These are phyloP conservation scores for Umimayanthus kanabou DNA, from an alignment of 92 coral and sea anemone genomes.

Conservation along the genomic window DNA sequence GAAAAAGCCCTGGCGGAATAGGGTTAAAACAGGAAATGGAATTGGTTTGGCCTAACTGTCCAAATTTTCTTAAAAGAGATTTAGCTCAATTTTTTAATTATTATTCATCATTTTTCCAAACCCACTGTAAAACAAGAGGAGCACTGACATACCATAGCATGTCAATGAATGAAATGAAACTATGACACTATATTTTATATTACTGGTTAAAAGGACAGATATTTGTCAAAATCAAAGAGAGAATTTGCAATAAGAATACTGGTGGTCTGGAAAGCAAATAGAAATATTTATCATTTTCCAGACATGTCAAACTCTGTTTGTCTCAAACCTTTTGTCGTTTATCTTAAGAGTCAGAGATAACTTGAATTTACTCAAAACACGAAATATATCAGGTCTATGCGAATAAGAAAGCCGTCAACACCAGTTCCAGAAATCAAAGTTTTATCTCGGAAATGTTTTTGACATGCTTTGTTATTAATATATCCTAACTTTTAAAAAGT, in stretches of 20 bases:
- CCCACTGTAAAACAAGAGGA: too few relatives aligned
- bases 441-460: too few relatives aligned
- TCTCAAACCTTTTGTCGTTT: background rate
- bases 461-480: too few relatives aligned
- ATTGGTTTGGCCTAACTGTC: background rate
- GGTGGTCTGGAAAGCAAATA: conserved; percentile 18
- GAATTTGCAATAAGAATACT: conserved; percentile 1
- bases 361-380: too few relatives aligned
- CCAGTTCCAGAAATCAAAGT: too few relatives aligned
- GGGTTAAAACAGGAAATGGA: too few relatives aligned
- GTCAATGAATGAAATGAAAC: background rate
- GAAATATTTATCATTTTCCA: conserved; percentile 17
- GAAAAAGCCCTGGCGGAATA: too few relatives aligned
- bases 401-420: too few relatives aligned
- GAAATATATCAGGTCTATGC: too few relatives aligned
- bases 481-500: too few relatives aligned
- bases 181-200: conserved; percentile 6
- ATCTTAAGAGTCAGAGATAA: too few relatives aligned
- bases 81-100: conserved; percentile 2
- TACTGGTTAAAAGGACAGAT: background rate
- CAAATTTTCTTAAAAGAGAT: conserved; percentile 12
- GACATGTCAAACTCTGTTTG: conserved; percentile 29
- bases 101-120: conserved; percentile 14
- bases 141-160: too few relatives aligned
- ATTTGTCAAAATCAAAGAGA: conserved; percentile 9